A percentile compares a stretch with the other conserved stretches of the same genome.
phyloP scores from a whole-genome alignment of 2,888 invertebrate species.

The Mimumesa dahlbomi region DNA sequence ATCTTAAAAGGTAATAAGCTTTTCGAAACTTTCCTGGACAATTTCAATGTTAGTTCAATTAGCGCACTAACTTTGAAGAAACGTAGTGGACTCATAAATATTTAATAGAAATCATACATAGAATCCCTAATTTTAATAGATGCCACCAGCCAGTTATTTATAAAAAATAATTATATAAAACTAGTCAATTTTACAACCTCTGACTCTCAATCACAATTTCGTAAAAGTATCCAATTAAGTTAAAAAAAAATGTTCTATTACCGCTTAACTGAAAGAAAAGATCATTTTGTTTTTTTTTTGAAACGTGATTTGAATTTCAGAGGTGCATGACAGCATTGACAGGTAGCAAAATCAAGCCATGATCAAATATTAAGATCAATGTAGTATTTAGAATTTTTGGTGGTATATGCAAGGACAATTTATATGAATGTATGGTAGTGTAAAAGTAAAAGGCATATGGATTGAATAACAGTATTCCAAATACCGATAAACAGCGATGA shows the following conservation, averaged over 20 bases:
- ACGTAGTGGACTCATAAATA: conserved; percentile 20
- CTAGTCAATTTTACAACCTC: conserved; percentile 80
- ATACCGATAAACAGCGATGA: conserved; percentile 31
- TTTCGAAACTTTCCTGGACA: background rate
- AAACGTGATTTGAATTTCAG: conserved; percentile 78
- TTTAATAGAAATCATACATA: conserved; percentile 39
- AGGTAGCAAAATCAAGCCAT: conserved; percentile 78
- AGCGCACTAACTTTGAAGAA: conserved; percentile 20
- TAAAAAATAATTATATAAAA: conserved; percentile 81
- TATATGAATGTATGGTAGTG: conserved; percentile 49
- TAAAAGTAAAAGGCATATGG: conserved; percentile 54
- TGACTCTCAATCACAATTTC: conserved; percentile 77
- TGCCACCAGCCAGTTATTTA: conserved; percentile 78
- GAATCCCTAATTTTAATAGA: conserved; percentile 55
- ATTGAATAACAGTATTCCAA: conserved; percentile 36
- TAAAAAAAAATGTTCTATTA: conserved; percentile 47
- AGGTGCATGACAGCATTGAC: conserved; percentile 78
- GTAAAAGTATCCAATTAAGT: conserved; percentile 69
- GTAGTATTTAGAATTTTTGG: conserved; percentile 56
- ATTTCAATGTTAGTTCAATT: conserved; percentile 22
- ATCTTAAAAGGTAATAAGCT: conserved; percentile 13
- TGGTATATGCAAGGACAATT: conserved; percentile 55
- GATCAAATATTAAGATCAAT: conserved; percentile 68
- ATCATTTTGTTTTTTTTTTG: conserved; percentile 35
- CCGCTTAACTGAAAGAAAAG: conserved; percentile 49